phyloP scores from a whole-genome alignment of 2,888 invertebrate species.

The Pollenia angustigena region DNA sequence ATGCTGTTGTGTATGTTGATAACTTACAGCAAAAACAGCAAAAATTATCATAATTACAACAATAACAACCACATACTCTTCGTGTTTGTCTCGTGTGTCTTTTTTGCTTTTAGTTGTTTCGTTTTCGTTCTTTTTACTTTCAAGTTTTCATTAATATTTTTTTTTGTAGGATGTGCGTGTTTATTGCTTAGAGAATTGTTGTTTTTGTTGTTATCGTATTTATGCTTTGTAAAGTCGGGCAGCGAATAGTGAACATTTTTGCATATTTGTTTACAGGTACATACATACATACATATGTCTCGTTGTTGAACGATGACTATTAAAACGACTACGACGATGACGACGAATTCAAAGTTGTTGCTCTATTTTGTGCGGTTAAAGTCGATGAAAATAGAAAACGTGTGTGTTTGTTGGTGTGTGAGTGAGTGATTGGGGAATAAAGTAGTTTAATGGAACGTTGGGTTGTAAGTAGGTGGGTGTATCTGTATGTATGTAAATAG shows the following conservation, averaged over 20 bases:
- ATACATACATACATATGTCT: too few species aligned
- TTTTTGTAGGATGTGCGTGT: constrained; percentile 59
- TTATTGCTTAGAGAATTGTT: constrained; percentile 56
- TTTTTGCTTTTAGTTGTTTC: constrained; percentile 20
- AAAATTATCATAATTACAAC: constrained; percentile 44
- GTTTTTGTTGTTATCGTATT: constrained; percentile 25
- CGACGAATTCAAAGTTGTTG: constrained; percentile 61
- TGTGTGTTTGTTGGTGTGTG: neutral
- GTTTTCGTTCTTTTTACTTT: neutral
- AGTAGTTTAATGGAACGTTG: constrained; percentile 30
- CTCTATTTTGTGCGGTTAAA: constrained; percentile 20
- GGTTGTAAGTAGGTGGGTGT: neutral
- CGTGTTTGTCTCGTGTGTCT: constrained; percentile 52
- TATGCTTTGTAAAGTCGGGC: constrained; percentile 13
- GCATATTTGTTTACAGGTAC: neutral
- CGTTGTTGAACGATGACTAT: neutral
- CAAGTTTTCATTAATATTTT: constrained; percentile 44
- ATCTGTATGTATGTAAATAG: constrained; percentile 2
- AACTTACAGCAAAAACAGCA: constrained; percentile 30
- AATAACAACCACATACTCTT: constrained; percentile 48
- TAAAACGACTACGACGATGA: constrained; percentile 1
- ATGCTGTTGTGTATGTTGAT: constrained; percentile 32
- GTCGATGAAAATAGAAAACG: constrained; percentile 13
- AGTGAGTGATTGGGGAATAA: constrained; percentile 11
- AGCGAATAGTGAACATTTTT: constrained; percentile 36